Evolutionary conservation across 2,797 vertebrate species (phyloP).

Genomic region (Pachyuromys duprasi): DNA sequence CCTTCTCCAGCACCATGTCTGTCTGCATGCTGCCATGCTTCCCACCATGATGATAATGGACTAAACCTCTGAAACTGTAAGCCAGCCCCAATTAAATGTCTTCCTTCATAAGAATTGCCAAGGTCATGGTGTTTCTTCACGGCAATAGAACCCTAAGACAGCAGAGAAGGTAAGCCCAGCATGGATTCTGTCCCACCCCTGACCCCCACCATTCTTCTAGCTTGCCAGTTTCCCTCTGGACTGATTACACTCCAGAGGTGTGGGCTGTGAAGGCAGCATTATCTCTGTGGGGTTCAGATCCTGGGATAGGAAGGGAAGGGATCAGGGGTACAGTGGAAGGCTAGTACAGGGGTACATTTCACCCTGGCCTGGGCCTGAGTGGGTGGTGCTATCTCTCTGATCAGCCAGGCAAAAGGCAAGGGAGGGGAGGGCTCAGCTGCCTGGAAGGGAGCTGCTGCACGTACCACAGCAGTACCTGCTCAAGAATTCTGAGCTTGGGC

Average conservation of each 20-base stretch:
- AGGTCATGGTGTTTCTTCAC: neutral
- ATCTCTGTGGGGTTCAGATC: neutral
- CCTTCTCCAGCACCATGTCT: neutral
- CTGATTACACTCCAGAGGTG: too few relatives aligned
- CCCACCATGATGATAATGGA: neutral
- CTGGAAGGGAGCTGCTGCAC: neutral
- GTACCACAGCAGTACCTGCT: neutral
- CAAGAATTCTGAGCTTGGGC: neutral
- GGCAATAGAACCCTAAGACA: neutral
- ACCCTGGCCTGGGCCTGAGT: neutral
- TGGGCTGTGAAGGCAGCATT: fast-evolving
- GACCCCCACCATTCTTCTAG: neutral
- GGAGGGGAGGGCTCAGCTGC: neutral
- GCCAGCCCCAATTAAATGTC: neutral
- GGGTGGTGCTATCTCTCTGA: neutral
- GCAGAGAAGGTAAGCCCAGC: neutral
- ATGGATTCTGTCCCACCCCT: too few relatives aligned
- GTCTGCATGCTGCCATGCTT: neutral
- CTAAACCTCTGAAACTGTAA: neutral
- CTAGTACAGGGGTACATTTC: neutral
- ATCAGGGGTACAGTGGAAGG: too few relatives aligned
- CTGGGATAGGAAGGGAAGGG: too few relatives aligned
- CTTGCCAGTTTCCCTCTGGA: neutral
- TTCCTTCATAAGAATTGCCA: neutral
- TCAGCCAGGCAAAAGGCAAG: neutral